Evolutionary conservation across 2,113 vertebrate species (phyloP).

Genomic region (Elgaria multicarinata): DNA sequence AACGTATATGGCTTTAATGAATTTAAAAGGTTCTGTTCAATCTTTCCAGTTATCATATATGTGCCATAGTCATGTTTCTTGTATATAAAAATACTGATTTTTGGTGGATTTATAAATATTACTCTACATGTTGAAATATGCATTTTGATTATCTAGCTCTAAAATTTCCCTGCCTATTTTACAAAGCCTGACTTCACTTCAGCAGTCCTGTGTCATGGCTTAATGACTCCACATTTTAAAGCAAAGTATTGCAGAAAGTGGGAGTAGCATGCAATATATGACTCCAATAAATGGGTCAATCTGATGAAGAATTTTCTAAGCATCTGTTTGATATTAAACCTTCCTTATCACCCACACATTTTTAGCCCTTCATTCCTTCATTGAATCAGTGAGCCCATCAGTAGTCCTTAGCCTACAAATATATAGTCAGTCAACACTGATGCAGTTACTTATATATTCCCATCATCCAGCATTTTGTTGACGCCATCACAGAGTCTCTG

Average conservation of each 20-base stretch:
- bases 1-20: constrained; percentile 54
- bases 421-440: constrained; percentile 44
- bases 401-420: constrained; percentile 66
- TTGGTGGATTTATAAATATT: constrained; percentile 25
- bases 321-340: constrained; percentile 36
- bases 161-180: constrained; percentile 21
- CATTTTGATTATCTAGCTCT: constrained; percentile 9
- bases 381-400: constrained; percentile 57
- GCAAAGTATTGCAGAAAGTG: constrained; percentile 57
- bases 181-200: constrained; percentile 26
- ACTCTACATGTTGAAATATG: constrained; percentile 39
- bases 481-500: constrained; percentile 87
- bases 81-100: constrained; percentile 42
- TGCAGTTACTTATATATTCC: constrained; percentile 79
- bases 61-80: constrained; percentile 49
- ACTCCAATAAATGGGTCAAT: constrained; percentile 42
- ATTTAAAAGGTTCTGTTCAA: constrained; percentile 40
- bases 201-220: constrained; percentile 33
- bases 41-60: constrained; percentile 51
- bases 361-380: constrained; percentile 74
- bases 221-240: constrained; percentile 53
- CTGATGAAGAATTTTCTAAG: constrained; percentile 61
- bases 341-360: constrained; percentile 2
- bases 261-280: constrained; percentile 47
- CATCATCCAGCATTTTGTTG: constrained; percentile 90